phyloP scores from a whole-genome alignment of 2,797 vertebrate genomes.

The Hydrophis major region DNA sequence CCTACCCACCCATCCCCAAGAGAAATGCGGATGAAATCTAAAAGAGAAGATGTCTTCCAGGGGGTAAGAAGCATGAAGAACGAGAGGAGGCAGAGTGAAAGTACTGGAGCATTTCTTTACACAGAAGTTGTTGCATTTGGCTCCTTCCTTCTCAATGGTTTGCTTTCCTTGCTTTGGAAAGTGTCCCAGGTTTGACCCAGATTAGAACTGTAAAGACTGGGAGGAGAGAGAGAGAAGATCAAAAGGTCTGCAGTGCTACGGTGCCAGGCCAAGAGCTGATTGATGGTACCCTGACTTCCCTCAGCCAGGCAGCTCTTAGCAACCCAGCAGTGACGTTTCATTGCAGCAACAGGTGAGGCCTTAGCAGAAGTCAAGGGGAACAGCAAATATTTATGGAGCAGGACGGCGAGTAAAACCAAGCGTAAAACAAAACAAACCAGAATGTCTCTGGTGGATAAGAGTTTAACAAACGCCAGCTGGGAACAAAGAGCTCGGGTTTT shows the following conservation, averaged over 20 bases:
- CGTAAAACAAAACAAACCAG: background rate
- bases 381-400: background rate
- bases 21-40: background rate
- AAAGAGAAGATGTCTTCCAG: background rate
- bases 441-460: too few species aligned
- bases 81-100: background rate
- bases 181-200: background rate
- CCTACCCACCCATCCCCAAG: background rate
- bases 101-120: background rate
- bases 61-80: background rate
- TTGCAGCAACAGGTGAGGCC: slow-evolving; percentile 1
- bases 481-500: background rate
- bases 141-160: background rate
- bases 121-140: background rate
- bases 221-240: background rate
- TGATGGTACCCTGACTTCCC: background rate
- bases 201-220: background rate
- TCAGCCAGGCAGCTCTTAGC: background rate
- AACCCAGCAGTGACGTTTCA: background rate
- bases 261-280: background rate
- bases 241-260: background rate
- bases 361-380: background rate
- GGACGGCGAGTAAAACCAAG: background rate
- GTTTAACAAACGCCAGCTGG: background rate
- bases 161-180: background rate